Evolutionary conservation across 2,113 vertebrate species (phyloP).

Genomic region (Pyrgilauda ruficollis): DNA sequence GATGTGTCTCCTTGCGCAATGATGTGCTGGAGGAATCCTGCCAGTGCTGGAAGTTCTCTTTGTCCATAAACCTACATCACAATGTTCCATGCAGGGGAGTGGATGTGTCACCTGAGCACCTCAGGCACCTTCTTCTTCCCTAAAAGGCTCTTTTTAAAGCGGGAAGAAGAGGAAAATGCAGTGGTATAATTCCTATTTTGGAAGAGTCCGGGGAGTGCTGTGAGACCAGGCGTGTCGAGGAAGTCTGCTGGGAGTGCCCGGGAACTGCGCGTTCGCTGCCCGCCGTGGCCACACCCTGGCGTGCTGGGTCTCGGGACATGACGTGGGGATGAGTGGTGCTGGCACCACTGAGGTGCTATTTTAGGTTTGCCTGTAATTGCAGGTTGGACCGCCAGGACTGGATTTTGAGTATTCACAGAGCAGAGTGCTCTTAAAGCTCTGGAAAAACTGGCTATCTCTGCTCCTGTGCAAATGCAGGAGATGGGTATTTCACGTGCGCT

Average conservation of each 20-base stretch:
- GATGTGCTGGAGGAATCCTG: background rate
- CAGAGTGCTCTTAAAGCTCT: background rate
- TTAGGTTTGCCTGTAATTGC: conserved; percentile 3
- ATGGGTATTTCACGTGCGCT: rapidly evolving
- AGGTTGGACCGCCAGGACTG: background rate
- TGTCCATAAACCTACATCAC: background rate
- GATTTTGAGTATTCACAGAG: background rate
- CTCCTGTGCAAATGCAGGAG: background rate
- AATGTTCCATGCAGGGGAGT: background rate
- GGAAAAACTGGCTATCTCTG: background rate
- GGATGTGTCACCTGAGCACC: background rate
- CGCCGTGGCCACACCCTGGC: background rate
- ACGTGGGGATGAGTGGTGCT: background rate
- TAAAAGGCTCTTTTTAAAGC: background rate
- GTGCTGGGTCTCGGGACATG: background rate
- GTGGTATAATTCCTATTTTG: background rate
- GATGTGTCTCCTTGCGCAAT: background rate
- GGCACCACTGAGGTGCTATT: background rate
- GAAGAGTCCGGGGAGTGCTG: background rate
- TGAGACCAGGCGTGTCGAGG: background rate
- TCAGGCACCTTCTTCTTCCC: background rate
- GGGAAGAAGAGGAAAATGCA: background rate
- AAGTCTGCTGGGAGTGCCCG: background rate
- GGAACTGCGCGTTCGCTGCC: background rate
- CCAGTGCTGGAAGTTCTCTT: background rate